Conservation (phyloP, 2,113 vertebrate genomes). For the Scalopus aquaticus region DNA sequence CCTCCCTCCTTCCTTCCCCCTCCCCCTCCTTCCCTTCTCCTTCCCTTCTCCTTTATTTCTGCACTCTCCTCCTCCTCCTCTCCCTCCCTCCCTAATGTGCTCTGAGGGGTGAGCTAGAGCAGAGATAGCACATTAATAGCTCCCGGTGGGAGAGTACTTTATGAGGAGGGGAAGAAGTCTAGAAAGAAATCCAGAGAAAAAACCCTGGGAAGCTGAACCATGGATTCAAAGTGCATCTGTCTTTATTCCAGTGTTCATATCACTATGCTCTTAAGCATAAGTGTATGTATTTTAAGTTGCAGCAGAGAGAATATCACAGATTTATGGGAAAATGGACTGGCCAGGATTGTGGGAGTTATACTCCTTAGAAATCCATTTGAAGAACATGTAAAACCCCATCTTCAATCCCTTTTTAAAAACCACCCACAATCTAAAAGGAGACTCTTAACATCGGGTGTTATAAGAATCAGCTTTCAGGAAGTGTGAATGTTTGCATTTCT, state of each 20-base stretch:
- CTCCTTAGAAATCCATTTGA: background rate
- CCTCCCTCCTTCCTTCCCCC: too few species aligned
- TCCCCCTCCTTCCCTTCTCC: too few species aligned
- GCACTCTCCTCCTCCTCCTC: background rate
- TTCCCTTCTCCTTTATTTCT: too few species aligned
- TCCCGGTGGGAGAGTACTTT: background rate
- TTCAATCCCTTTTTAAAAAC: conserved; percentile 17
- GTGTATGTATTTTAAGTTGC: background rate
- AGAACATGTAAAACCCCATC: background rate
- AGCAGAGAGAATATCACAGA: background rate
- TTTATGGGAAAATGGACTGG: background rate
- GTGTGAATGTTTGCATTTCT: background rate
- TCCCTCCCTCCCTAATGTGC: background rate
- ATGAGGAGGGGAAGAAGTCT: too few species aligned
- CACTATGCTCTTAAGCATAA: background rate
- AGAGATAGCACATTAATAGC: background rate
- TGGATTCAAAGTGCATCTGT: background rate
- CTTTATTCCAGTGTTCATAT: background rate
- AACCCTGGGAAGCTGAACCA: background rate
- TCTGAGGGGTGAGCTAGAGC: background rate
- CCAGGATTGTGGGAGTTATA: background rate
- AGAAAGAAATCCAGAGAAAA: background rate
- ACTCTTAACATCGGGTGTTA: background rate
- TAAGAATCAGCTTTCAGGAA: background rate
- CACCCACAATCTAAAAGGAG: background rate